Conservation (phyloP, 2,888 invertebrate species). For the Lypha dubia region DNA sequence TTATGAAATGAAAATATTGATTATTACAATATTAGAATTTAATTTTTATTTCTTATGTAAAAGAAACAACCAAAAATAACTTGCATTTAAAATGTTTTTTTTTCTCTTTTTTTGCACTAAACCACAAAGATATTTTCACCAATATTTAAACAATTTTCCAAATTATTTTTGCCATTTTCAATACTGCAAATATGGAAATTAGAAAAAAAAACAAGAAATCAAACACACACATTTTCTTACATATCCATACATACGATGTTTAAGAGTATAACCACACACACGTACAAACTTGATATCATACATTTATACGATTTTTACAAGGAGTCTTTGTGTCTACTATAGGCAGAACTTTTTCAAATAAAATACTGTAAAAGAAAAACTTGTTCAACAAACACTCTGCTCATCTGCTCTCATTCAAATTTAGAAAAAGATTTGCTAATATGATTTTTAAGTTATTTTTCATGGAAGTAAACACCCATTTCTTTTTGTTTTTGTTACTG, state of each 20-base stretch:
- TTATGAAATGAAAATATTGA: neutral
- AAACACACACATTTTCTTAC: neutral
- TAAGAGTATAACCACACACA: neutral
- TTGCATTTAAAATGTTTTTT: neutral
- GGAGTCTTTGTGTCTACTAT: conserved; percentile 63
- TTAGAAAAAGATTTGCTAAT: neutral
- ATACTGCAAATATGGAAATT: conserved; percentile 29
- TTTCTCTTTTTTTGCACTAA: neutral
- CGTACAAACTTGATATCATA: neutral
- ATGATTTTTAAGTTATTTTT: conserved; percentile 45
- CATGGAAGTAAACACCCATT: conserved; percentile 55
- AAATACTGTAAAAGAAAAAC: conserved; percentile 26
- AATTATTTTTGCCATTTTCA: neutral
- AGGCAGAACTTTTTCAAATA: conserved; percentile 61
- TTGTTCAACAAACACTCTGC: conserved; percentile 38
- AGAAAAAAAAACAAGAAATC: neutral
- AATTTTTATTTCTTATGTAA: neutral
- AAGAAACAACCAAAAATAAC: neutral
- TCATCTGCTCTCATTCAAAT: conserved; percentile 30
- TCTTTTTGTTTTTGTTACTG: conserved; percentile 30
- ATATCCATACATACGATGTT: neutral
- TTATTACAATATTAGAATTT: neutral
- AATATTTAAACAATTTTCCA: conserved; percentile 7
- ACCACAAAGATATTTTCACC: conserved; percentile 24
- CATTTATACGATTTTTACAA: neutral